Conservation (phyloP, 2,113 vertebrate species). For the Hemiscyllium ocellatum region DNA sequence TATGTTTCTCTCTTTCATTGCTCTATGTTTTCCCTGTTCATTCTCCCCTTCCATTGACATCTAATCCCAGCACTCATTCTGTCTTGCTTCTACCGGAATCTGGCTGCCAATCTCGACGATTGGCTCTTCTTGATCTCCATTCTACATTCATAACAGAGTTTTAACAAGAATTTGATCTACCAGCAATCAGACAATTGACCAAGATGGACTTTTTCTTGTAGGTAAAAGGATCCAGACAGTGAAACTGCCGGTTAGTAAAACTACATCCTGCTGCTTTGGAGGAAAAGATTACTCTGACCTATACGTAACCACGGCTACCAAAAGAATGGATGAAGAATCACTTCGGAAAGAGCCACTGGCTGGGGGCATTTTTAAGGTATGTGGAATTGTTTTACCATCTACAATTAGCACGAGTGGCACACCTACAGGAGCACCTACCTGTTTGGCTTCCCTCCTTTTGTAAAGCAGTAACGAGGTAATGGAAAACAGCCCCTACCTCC, state of each 20-base stretch:
- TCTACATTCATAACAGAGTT: no score
- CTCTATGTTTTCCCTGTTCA: neutral
- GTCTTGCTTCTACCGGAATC: neutral
- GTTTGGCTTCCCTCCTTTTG: neutral
- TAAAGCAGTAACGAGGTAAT: neutral
- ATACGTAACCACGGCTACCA: slow-evolving; percentile 75
- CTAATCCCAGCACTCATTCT: neutral
- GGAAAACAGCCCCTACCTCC: neutral
- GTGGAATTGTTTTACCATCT: neutral
- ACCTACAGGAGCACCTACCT: neutral
- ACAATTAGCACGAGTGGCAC: no score
- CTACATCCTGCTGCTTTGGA: slow-evolving; percentile 87
- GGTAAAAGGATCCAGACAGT: slow-evolving; percentile 78
- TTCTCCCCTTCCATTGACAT: neutral
- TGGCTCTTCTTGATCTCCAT: neutral
- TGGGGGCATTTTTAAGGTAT: slow-evolving; percentile 78
- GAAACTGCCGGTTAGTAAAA: slow-evolving; percentile 74
- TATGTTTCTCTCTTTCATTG: neutral
- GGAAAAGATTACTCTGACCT: slow-evolving; percentile 82
- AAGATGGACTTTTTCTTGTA: slow-evolving; percentile 45
- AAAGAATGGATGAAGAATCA: slow-evolving; percentile 60
- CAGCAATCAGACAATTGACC: neutral
- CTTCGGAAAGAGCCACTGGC: slow-evolving; percentile 62
- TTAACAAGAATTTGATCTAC: no score
- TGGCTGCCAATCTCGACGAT: neutral